These are phyloP conservation scores for Tuta absoluta DNA, from an alignment of 2,888 invertebrate genomes.

Conservation along the genomic window DNA sequence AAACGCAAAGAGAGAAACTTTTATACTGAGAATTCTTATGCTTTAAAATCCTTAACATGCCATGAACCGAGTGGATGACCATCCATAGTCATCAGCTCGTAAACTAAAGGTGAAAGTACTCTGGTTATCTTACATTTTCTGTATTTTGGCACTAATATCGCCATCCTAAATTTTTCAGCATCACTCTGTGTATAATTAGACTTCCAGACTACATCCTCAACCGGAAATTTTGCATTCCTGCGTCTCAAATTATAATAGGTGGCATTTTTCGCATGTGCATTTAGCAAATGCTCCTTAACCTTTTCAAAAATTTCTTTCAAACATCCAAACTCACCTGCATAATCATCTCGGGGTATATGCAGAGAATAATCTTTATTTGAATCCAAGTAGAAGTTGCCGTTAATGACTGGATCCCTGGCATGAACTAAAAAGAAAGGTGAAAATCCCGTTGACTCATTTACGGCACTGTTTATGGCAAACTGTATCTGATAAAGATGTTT, in stretches of 20 bases:
- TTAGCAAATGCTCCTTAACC: background rate
- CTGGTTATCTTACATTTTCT: constrained; percentile 23
- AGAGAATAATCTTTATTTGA: no score
- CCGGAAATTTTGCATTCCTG: background rate
- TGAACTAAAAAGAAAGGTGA: constrained; percentile 1
- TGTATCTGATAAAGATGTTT: constrained; percentile 26
- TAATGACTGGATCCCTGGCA: background rate
- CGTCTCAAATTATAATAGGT: background rate
- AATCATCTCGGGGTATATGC: constrained; percentile 22
- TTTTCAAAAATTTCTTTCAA: constrained; percentile 21
- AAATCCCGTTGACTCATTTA: constrained; percentile 4
- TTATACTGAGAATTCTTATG: no score
- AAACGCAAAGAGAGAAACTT: no score
- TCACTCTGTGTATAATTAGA: constrained; percentile 20
- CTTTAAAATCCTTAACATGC: constrained; percentile 27
- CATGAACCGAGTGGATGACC: constrained; percentile 24
- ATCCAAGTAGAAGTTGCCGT: background rate
- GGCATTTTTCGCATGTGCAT: background rate
- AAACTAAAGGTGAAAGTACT: constrained; percentile 24
- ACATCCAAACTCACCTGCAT: constrained; percentile 25
- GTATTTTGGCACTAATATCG: constrained; percentile 27
- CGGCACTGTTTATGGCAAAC: constrained; percentile 31
- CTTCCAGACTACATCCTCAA: constrained; percentile 22
- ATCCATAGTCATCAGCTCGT: constrained; percentile 22
- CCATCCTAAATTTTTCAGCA: constrained; percentile 13